Percentiles rank a stretch among this genome's conserved stretches.
Conservation (phyloP, 1,140 invertebrate species). For the Papilio aristodemus region DNA sequence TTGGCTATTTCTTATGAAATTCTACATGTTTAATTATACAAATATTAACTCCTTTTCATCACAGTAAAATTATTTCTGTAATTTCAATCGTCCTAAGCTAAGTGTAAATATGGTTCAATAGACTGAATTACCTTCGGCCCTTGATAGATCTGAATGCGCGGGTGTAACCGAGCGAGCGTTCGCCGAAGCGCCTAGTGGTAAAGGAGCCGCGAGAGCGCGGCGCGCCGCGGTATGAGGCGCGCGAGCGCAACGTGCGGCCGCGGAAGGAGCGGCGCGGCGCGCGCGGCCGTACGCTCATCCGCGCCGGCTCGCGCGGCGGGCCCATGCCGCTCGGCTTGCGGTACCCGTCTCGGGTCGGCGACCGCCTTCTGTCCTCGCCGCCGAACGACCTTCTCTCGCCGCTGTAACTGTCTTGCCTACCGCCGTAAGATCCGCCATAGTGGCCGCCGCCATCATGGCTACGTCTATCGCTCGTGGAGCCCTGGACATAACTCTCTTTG, state of each 20-base stretch:
- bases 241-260: slow-evolving; percentile 70
- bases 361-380: slow-evolving; percentile 71
- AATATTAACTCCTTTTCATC: background rate
- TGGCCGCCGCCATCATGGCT: slow-evolving; percentile 77
- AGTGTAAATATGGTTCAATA: slow-evolving; percentile 48
- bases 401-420: slow-evolving; percentile 75
- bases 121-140: slow-evolving; percentile 72
- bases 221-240: slow-evolving; percentile 70
- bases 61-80: background rate
- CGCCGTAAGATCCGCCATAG: slow-evolving; percentile 73
- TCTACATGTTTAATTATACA: background rate
- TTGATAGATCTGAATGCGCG: slow-evolving; percentile 70
- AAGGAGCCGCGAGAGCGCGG: slow-evolving; percentile 67
- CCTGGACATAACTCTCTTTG: slow-evolving; percentile 79
- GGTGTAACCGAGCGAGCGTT: slow-evolving; percentile 66
- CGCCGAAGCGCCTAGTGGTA: slow-evolving; percentile 63
- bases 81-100: slow-evolving; percentile 38
- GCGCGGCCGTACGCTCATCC: slow-evolving; percentile 53
- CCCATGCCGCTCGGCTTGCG: slow-evolving; percentile 75
- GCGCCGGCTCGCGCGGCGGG: slow-evolving; percentile 70
- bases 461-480: slow-evolving; percentile 77
- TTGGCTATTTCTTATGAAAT: slow-evolving; percentile 2
- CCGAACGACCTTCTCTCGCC: slow-evolving; percentile 73
- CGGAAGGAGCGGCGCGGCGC: slow-evolving; percentile 75
- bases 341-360: slow-evolving; percentile 71